Percentiles rank a stretch among this genome's conserved stretches.
Conservation (phyloP, 2,797 vertebrate genomes). For the Pelodytes ibericus region DNA sequence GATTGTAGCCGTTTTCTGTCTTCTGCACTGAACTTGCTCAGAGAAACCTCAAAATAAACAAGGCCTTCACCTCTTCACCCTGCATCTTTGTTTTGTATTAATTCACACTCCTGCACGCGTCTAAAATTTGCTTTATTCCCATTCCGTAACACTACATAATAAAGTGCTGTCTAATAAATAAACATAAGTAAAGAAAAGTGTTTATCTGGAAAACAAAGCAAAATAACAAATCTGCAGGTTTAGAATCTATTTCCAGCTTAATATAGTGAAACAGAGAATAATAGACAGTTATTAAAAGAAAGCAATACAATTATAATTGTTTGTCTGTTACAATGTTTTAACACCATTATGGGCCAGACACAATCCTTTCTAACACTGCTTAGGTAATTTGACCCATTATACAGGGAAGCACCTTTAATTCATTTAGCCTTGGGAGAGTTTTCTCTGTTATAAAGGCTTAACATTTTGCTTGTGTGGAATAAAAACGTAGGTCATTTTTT, state of each 20-base stretch:
- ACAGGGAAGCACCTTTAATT: constrained; percentile 8
- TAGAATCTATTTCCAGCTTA: too few relatives aligned
- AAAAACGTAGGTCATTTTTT: constrained; percentile 2
- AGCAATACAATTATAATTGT: background rate
- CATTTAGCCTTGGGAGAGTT: background rate
- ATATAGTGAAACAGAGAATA: too few relatives aligned
- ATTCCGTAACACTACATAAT: background rate
- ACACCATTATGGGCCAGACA: too few relatives aligned
- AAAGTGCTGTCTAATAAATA: constrained; percentile 1
- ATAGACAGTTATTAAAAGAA: too few relatives aligned
- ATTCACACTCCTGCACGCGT: background rate
- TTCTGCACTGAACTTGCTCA: background rate
- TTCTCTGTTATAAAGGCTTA: background rate
- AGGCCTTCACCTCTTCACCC: background rate
- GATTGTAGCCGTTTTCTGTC: too few relatives aligned
- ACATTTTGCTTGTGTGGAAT: background rate
- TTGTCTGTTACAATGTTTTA: background rate
- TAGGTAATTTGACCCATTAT: background rate
- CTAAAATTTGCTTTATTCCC: background rate
- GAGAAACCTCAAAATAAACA: background rate
- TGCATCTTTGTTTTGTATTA: background rate
- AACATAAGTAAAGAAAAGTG: background rate
- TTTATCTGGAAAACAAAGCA: background rate
- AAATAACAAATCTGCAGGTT: too few relatives aligned
- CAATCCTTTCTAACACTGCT: background rate